These are phyloP conservation scores for Tangara arthus DNA, from an alignment of 2,797 vertebrate species.

Conservation along the genomic window DNA sequence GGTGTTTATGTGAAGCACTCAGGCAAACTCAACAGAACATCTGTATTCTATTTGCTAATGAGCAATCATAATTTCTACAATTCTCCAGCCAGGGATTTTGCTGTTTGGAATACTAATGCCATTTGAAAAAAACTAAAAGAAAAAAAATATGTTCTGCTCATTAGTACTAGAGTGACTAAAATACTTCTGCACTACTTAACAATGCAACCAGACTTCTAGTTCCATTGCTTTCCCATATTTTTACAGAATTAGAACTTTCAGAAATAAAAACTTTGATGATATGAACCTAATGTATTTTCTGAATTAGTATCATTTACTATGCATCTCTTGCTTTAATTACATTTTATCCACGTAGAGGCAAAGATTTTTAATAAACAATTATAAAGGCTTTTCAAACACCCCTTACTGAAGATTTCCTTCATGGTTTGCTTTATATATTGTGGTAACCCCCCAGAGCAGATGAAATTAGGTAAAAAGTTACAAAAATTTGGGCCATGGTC, in stretches of 20 bases:
- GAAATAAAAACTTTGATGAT: slow-evolving; percentile 13
- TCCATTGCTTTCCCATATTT: neutral
- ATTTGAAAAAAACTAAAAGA: slow-evolving; percentile 26
- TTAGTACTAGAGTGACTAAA: slow-evolving; percentile 31
- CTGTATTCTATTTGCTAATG: slow-evolving; percentile 80
- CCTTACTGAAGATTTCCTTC: neutral
- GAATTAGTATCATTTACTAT: neutral
- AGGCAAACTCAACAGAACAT: slow-evolving; percentile 74
- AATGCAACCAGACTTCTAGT: neutral
- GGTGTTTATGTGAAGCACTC: slow-evolving; percentile 70
- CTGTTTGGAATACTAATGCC: slow-evolving; percentile 77
- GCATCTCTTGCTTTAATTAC: slow-evolving; percentile 15
- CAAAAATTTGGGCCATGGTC: neutral
- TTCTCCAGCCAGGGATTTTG: slow-evolving; percentile 75
- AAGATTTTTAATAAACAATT: neutral
- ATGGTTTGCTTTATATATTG: neutral
- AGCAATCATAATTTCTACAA: slow-evolving; percentile 81
- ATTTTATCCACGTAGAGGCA: neutral
- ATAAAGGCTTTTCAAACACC: slow-evolving; percentile 6
- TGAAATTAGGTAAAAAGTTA: neutral
- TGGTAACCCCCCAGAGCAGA: neutral
- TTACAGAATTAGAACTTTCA: slow-evolving; percentile 21
- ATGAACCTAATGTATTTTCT: neutral
- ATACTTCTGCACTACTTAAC: neutral
- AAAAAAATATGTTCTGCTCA: slow-evolving; percentile 30